Evolutionary conservation across 2,113 vertebrate genomes (phyloP), one percentile per base, ranked within the genome.

Genomic region (Nerophis lumbriciformis): DNA sequence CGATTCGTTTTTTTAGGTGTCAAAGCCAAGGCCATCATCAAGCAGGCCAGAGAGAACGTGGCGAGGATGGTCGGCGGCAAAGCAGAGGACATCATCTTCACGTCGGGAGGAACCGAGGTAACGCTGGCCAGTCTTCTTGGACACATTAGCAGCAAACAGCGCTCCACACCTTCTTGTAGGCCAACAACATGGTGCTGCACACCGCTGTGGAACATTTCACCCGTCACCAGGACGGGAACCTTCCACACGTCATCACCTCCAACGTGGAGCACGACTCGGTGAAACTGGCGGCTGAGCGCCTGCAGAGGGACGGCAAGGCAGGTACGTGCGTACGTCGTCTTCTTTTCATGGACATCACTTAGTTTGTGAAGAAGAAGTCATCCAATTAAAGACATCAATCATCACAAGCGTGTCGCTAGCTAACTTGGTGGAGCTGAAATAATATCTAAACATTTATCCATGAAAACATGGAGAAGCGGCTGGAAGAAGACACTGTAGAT

Each of bases 91-190:
- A 90, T 98, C 0, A 15, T 99, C 81, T 98, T 99, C 71, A 96
- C 93, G 2, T 99, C 97, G 0, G 96, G 97, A 12, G 97, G 97
- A 78, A 99, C 96, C 0, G 96, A 99, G 93, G 97, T 98, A 77
- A 45, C 14, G 5, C 9, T 8, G 19, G 16, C 4, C 8, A 11
- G 10, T 61, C 5, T 14, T 7, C 10, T 4, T 11, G 13, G 16
- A 13, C 16, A 6, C 14, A 12, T 54, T 13, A n/a, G 1, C 5
- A 48, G 1, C 1, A n/a, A 8, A 59, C 1, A 48, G 14, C 13
- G 19, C 21, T 13, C 48, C 1, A 5, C 0, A 28, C 58, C n/a
- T 67, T 44, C 37, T 74, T 73, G 53, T 80, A 99, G 97, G 92
- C 94, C 0, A 99, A 99, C 70, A 98, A 98, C 61, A 79, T 95